Percentiles rank a stretch among this genome's conserved stretches.
Evolutionary conservation across 2,888 invertebrate species (phyloP).

Genomic region (Boloria euphrosyne): DNA sequence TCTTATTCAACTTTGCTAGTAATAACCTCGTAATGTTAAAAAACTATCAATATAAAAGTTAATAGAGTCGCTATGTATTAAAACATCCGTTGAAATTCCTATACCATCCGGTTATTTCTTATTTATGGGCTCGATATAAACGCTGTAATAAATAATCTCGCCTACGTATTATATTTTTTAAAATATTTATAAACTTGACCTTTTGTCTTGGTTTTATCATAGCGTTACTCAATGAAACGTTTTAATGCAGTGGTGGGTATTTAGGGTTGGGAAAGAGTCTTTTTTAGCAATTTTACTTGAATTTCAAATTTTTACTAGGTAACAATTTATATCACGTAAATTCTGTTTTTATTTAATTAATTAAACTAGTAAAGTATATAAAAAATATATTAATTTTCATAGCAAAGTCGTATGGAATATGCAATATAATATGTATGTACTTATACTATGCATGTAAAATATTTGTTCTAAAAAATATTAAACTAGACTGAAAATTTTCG

Average conservation of each 20-base stretch:
- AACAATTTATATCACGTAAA: no score
- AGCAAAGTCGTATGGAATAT: no score
- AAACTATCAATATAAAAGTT: constrained; percentile 31
- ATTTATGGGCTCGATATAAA: constrained; percentile 42
- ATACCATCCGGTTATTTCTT: constrained; percentile 38
- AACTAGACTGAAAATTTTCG: neutral
- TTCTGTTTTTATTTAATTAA: no score
- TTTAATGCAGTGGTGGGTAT: constrained; percentile 59
- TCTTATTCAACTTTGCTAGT: constrained; percentile 5
- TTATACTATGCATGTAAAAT: neutral
- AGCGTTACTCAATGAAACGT: constrained; percentile 63
- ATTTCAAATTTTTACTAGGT: no score
- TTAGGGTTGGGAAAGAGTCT: constrained; percentile 9
- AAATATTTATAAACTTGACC: constrained; percentile 56
- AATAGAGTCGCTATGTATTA: constrained; percentile 35
- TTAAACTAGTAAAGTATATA: no score
- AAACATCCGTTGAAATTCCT: constrained; percentile 35
- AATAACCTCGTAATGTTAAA: constrained; percentile 24
- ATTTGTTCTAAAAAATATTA: neutral
- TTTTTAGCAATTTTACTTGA: no score
- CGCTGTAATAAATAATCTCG: constrained; percentile 46
- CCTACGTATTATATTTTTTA: constrained; percentile 43
- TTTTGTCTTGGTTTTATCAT: constrained; percentile 60
- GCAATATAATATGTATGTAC: no score
- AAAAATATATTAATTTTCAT: no score